Percentiles rank a stretch among this genome's conserved stretches.
Evolutionary conservation across 1,140 invertebrate species (phyloP).

Genomic region (Venturia canescens): DNA sequence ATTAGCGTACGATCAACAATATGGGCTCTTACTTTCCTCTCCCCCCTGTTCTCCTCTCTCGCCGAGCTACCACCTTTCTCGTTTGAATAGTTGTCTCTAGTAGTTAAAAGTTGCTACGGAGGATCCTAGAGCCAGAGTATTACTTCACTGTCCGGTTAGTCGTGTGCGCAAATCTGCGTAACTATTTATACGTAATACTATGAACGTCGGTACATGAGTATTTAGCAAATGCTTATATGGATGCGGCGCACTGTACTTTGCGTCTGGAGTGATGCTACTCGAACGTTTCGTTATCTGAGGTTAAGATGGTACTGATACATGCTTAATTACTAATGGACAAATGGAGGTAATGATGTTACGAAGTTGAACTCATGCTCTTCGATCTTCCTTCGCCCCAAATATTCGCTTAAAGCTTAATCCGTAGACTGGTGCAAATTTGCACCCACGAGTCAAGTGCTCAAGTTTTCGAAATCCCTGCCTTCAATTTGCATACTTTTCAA

Average conservation of each 20-base stretch:
- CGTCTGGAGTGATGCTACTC: background rate
- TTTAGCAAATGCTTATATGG: background rate
- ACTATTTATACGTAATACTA: conserved; percentile 1
- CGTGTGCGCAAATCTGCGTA: conserved; percentile 2
- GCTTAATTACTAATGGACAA: background rate
- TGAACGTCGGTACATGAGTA: background rate
- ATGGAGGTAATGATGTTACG: conserved; percentile 13
- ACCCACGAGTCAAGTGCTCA: no score
- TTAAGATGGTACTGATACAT: no score
- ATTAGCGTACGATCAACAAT: conserved; percentile 74
- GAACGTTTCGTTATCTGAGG: no score
- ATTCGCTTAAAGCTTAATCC: no score
- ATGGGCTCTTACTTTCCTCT: conserved; percentile 55
- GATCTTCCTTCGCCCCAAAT: background rate
- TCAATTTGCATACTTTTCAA: no score
- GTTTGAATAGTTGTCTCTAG: background rate
- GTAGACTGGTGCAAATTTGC: no score
- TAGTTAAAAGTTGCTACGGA: background rate
- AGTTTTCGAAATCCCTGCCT: no score
- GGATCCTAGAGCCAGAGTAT: background rate
- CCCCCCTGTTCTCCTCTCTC: background rate
- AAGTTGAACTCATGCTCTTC: conserved; percentile 7
- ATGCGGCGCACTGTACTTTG: background rate
- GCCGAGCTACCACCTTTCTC: background rate
- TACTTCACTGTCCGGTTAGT: conserved; percentile 12